A percentile compares a stretch with the other conserved stretches of the same genome.
These are phyloP conservation scores for Pteronura brasiliensis DNA, from an alignment of 2,113 vertebrate species.

Conservation along the genomic window DNA sequence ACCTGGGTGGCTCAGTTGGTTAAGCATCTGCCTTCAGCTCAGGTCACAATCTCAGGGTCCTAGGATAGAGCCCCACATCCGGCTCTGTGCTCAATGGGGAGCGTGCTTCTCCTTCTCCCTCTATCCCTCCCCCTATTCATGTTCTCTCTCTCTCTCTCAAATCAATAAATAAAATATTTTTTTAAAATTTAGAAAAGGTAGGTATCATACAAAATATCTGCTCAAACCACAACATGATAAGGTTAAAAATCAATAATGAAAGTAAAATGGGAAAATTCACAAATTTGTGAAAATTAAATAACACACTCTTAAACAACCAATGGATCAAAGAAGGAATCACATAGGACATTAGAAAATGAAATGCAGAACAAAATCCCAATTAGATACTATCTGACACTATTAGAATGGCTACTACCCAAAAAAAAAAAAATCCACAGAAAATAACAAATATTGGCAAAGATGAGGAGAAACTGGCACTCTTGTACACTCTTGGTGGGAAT, in stretches of 20 bases:
- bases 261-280: background rate
- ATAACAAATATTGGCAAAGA: slow-evolving; percentile 1
- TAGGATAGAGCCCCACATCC: background rate
- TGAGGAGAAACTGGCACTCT: background rate
- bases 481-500: background rate
- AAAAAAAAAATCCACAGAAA: background rate
- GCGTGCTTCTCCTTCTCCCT: background rate
- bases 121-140: background rate
- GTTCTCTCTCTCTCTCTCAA: background rate
- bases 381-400: background rate
- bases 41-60: background rate
- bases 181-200: background rate
- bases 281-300: background rate
- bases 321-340: background rate
- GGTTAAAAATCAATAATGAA: background rate
- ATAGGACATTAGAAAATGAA: background rate
- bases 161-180: background rate
- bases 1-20: background rate
- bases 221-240: background rate
- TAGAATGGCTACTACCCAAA: background rate
- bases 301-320: background rate
- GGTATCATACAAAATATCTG: background rate
- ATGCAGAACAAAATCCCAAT: background rate
- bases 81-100: background rate
- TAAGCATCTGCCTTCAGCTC: background rate